These are phyloP conservation scores for Apeltes quadracus DNA, from an alignment of 2,113 vertebrate genomes.

Conservation along the genomic window DNA sequence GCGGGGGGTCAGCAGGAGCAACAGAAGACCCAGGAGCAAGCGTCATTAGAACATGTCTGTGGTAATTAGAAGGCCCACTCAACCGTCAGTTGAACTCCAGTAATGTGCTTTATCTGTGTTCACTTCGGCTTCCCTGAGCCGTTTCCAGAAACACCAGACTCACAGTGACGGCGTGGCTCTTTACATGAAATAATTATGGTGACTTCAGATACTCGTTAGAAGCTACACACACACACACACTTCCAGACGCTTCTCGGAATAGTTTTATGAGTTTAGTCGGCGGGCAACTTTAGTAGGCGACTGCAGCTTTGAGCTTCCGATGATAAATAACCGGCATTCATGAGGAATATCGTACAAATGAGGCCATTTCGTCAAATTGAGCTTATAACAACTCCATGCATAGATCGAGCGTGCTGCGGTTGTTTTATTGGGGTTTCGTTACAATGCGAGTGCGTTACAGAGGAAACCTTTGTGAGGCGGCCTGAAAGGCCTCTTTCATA, in stretches of 20 bases:
- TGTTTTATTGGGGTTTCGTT: conserved; percentile 64
- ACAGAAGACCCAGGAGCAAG: conserved; percentile 54
- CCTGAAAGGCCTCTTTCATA: conserved; percentile 76
- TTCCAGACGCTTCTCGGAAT: not conserved
- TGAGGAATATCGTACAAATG: conserved; percentile 14
- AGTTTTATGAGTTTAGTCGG: not conserved
- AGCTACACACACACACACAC: not conserved
- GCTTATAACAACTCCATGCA: conserved; percentile 27
- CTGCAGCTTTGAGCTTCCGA: not conserved
- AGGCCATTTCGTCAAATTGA: conserved; percentile 10
- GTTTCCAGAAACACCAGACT: conserved; percentile 18
- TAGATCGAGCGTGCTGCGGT: conserved; percentile 29
- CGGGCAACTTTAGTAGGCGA: not conserved
- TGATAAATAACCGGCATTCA: conserved; percentile 18
- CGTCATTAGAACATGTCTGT: conserved; percentile 64
- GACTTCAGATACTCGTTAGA: conserved; percentile 5
- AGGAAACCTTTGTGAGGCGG: conserved; percentile 62
- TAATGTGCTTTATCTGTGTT: conserved; percentile 62
- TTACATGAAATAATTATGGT: not conserved
- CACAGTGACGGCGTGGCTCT: conserved; percentile 25
- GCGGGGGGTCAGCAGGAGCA: conserved; percentile 62
- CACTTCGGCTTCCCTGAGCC: conserved; percentile 11
- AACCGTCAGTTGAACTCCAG: conserved; percentile 64
- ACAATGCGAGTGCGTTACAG: conserved; percentile 51
- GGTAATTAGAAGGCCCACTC: conserved; percentile 70